Evolutionary conservation across 2,113 vertebrate genomes (phyloP).

Genomic region (Aepyceros melampus): DNA sequence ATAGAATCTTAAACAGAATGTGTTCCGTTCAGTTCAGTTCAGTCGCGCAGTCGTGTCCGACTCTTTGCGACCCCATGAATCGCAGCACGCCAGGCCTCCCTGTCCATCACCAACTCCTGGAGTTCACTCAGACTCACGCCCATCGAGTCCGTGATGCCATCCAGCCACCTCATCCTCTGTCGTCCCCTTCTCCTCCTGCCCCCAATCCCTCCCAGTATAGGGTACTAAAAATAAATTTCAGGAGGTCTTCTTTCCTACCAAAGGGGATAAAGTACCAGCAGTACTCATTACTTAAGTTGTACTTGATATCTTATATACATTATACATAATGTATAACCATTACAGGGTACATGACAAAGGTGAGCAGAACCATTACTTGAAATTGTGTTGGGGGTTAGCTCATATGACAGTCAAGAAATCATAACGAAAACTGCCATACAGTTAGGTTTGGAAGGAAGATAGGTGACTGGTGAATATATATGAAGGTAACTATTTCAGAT

Average conservation of each 20-base stretch:
- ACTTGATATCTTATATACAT: background rate
- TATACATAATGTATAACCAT: background rate
- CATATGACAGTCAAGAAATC: background rate
- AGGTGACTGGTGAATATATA: background rate
- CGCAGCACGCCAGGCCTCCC: too few relatives aligned
- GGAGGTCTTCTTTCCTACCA: background rate
- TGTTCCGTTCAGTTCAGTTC: too few relatives aligned
- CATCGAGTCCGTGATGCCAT: too few relatives aligned
- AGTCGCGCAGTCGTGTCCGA: too few relatives aligned
- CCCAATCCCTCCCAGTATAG: too few relatives aligned
- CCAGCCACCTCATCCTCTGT: too few relatives aligned
- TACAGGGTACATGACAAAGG: background rate
- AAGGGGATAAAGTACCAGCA: background rate
- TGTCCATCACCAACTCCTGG: too few relatives aligned
- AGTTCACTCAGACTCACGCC: too few relatives aligned
- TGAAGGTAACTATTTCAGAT: background rate
- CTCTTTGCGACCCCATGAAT: too few relatives aligned
- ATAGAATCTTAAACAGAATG: background rate
- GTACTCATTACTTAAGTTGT: background rate
- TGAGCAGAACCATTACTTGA: background rate
- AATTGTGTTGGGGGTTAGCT: background rate
- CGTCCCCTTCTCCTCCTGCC: too few relatives aligned
- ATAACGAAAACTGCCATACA: background rate
- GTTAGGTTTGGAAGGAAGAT: background rate
- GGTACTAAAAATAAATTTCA: background rate